Percentiles rank a stretch among this genome's conserved stretches.
Conservation (phyloP, 2,888 invertebrate species). For the Chrysopilus asiliformis region DNA sequence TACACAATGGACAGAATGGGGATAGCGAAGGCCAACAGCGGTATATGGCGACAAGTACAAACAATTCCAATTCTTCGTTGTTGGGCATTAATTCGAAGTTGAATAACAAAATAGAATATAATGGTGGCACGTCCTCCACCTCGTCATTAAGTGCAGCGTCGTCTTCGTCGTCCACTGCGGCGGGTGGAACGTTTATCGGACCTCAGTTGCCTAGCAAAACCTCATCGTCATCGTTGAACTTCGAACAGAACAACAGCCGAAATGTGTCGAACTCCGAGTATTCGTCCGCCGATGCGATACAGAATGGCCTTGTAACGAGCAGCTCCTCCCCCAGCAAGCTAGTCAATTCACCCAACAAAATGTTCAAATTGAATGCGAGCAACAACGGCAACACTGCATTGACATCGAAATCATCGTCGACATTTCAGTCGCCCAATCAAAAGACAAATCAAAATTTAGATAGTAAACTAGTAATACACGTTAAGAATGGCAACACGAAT, state of each 20-base stretch:
- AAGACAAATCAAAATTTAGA: conserved; percentile 26
- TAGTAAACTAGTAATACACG: conserved; percentile 39
- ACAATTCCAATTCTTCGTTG: conserved; percentile 1
- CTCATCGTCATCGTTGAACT: conserved; percentile 1
- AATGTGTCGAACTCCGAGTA: too few species aligned
- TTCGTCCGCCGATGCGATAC: too few species aligned
- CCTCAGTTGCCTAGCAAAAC: conserved; percentile 25
- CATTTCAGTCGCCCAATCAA: conserved; percentile 7
- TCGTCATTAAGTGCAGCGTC: too few species aligned
- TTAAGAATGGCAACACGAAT: conserved; percentile 33
- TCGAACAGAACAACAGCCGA: too few species aligned
- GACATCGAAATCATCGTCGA: conserved; percentile 4
- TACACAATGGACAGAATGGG: conserved; percentile 11
- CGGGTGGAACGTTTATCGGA: conserved; percentile 7
- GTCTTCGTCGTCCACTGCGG: too few species aligned
- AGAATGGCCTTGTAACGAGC: too few species aligned
- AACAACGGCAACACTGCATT: too few species aligned
- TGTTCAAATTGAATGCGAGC: conserved; percentile 23
- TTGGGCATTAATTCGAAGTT: conserved; percentile 14
- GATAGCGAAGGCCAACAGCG: conserved; percentile 12
- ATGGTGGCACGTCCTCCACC: too few species aligned
- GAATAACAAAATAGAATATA: conserved; percentile 20
- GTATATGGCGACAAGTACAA: conserved; percentile 3
- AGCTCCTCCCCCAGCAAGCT: conserved; percentile 30
- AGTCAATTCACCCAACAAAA: conserved; percentile 29